A percentile compares a stretch with the other conserved stretches of the same genome.
Evolutionary conservation across 1,140 invertebrate species (phyloP).

Genomic region (Scaptodrosophila lebanonensis): DNA sequence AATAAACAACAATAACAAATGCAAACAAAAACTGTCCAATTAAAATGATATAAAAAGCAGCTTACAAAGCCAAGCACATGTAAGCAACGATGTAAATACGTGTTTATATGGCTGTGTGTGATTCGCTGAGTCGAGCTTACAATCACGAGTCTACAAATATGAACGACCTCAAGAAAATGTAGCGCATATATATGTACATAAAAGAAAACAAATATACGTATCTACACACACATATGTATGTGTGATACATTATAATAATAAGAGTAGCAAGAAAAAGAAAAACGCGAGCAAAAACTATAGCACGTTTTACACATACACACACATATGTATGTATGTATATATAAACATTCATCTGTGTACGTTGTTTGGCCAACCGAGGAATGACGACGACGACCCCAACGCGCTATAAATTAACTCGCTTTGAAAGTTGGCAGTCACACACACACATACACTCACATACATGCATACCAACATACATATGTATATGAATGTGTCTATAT

Average conservation of each 20-base stretch:
- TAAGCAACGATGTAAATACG: slow-evolving; percentile 5
- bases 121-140: slow-evolving; percentile 8
- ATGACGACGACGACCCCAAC: slow-evolving; percentile 43
- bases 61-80: neutral
- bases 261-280: slow-evolving; percentile 17
- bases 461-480: slow-evolving; percentile 10
- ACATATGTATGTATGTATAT: slow-evolving; percentile 5
- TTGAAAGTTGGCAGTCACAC: slow-evolving; percentile 62
- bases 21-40: slow-evolving; percentile 47
- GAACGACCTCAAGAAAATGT: slow-evolving; percentile 23
- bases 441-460: slow-evolving; percentile 15
- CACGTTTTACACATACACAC: too few relatives aligned
- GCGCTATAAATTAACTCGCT: slow-evolving; percentile 69
- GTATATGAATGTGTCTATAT: neutral
- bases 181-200: slow-evolving; percentile 6
- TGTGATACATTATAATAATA: too few relatives aligned
- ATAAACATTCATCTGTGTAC: slow-evolving; percentile 10
- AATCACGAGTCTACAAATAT: slow-evolving; percentile 11
- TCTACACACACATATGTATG: slow-evolving; percentile 53
- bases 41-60: slow-evolving; percentile 58
- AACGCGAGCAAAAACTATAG: slow-evolving; percentile 32
- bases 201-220: slow-evolving; percentile 47
- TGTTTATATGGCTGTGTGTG: slow-evolving; percentile 53
- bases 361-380: slow-evolving; percentile 28
- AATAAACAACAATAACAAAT: slow-evolving; percentile 26